Base-by-base conservation (phyloP, 2,797 vertebrate genomes). In the Sus cebifrons region DNA sequence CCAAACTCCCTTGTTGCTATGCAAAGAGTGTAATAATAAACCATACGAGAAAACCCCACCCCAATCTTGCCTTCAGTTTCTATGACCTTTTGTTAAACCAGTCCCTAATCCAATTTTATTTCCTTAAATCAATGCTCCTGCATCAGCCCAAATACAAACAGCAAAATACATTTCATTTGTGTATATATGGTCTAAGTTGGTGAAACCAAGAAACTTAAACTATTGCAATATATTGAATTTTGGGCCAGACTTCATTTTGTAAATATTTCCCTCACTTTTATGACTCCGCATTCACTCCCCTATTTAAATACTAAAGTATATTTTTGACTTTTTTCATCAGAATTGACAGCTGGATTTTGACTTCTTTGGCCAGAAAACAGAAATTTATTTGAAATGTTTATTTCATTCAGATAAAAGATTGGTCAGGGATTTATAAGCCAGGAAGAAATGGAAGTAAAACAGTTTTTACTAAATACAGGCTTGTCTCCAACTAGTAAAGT, bases 301-400 rank as follows among this genome's bases (percentile, higher is more conserved):
- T 64, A 6, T 71, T 95, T 40, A 93, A 70, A 49, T 44, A 90
- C 2, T 88, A 91, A 49, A 75, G 78, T 32, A 77, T 58, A 93
- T 84, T 91, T 91, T 85, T 89, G 95, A 89, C 44, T 88, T 94
- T 73, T 81, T 15, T 71, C 81, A 27, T 93, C 60, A 94, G 56
- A 75, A 93, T 25, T 67, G 92, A 88, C 75, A 96, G 88, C 94
- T 97, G 77, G n/a, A 78, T 56, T 97, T 92, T 95, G 68, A 95
- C 64, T 68, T 91, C 86, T 93, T 86, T 96, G 70, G 91, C 58
- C 96, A 97, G 89, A 89, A 56, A 36, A 86, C 0, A 73, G 68
- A 78, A 90, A 54, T 96, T 92, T 93, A 96, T 94, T 96, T 94
- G 56, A 85, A 96, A 97, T 94, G 86, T 71, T 68, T 97, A 25